phyloP scores from a whole-genome alignment of 2,797 vertebrate species.

The Poliocrania exsul region DNA sequence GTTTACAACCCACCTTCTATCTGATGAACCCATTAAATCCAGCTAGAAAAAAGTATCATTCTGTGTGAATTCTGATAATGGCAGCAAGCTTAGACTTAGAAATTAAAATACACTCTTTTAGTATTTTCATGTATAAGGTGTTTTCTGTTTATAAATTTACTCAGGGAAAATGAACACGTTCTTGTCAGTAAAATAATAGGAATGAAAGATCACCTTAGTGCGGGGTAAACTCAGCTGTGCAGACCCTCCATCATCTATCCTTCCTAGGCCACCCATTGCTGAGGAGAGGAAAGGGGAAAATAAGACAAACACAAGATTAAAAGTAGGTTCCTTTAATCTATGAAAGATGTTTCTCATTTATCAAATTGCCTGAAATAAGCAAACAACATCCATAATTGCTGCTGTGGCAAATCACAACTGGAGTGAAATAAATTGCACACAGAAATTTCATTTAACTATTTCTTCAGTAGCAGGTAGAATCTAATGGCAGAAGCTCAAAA shows the following conservation, averaged over 20 bases:
- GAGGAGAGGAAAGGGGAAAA: background rate
- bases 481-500: background rate
- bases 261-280: background rate
- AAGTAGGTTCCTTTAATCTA: background rate
- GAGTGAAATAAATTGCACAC: background rate
- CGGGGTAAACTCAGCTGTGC: background rate
- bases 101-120: background rate
- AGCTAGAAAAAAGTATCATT: slow-evolving; percentile 10
- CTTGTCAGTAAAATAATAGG: background rate
- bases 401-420: background rate
- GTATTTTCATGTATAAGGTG: background rate
- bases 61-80: background rate
- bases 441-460: background rate
- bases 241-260: background rate
- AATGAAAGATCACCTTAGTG: background rate
- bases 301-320: background rate
- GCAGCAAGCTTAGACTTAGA: slow-evolving; percentile 6
- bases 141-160: background rate
- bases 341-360: background rate
- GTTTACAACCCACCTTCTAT: slow-evolving; percentile 31
- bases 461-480: background rate
- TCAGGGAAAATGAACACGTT: background rate
- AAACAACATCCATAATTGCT: background rate
- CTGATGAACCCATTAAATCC: slow-evolving; percentile 49
- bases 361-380: background rate